phyloP scores from a whole-genome alignment of 2,797 vertebrate genomes.

The Lateolabrax maculatus region DNA sequence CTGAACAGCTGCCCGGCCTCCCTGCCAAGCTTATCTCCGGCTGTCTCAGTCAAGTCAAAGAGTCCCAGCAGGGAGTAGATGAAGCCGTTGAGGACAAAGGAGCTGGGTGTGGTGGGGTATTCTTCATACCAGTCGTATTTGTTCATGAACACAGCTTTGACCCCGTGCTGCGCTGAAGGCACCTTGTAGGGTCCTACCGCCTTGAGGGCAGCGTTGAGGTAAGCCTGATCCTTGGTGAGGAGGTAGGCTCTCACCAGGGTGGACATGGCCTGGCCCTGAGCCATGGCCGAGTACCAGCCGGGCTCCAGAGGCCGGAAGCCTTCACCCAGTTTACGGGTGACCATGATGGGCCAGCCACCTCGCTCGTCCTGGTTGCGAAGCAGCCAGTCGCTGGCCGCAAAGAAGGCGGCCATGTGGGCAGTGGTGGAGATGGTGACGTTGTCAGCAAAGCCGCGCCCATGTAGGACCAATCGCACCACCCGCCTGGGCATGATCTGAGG shows the following conservation, averaged over 20 bases:
- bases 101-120: constrained; percentile 97
- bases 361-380: constrained; percentile 96
- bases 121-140: constrained; percentile 99
- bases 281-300: constrained; percentile 99
- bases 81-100: constrained; percentile 98
- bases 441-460: constrained; percentile 92
- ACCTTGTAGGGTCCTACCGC: constrained; percentile 94
- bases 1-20: constrained; percentile 91
- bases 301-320: constrained; percentile 95
- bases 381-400: constrained; percentile 95
- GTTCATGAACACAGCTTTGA: constrained; percentile 96
- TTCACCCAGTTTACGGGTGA: constrained; percentile 96
- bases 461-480: constrained; percentile 89
- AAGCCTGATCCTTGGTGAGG: constrained; percentile 92
- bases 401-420: constrained; percentile 96
- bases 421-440: constrained; percentile 96
- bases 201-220: constrained; percentile 91
- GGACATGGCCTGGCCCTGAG: constrained; percentile 98
- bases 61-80: constrained; percentile 97
- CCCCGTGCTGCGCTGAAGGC: constrained; percentile 93
- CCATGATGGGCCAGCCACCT: constrained; percentile 98
- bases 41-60: constrained; percentile 94
- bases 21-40: constrained; percentile 89
- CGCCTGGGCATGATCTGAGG: constrained; percentile 91
- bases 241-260: constrained; percentile 95